Evolutionary conservation across 2,888 invertebrate species (phyloP).

Genomic region (Xestia c-nigrum): DNA sequence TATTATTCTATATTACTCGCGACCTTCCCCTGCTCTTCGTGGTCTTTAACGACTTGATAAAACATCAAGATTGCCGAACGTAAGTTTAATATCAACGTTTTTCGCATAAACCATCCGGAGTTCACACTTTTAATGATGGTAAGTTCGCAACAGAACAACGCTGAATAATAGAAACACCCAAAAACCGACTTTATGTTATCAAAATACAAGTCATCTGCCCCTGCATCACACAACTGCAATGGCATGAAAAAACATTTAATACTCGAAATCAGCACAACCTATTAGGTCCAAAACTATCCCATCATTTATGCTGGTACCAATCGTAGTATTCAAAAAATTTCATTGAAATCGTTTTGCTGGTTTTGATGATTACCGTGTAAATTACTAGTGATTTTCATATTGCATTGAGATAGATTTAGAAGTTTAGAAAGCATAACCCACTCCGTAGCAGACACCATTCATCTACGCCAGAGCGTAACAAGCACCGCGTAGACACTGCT

Average conservation of each 20-base stretch:
- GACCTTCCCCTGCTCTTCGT: neutral
- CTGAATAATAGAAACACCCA: neutral
- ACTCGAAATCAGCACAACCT: neutral
- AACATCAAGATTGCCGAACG: neutral
- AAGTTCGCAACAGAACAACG: neutral
- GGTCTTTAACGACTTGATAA: neutral
- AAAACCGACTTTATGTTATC: neutral
- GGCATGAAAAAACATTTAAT: neutral
- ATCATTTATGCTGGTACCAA: neutral
- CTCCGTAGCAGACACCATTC: neutral
- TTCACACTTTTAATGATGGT: too few relatives aligned
- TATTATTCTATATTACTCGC: neutral
- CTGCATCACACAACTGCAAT: neutral
- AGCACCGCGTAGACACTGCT: constrained; percentile 25
- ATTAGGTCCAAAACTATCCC: neutral
- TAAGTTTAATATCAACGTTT: neutral
- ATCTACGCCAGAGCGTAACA: constrained; percentile 23
- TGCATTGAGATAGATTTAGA: neutral
- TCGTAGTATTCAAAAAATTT: neutral
- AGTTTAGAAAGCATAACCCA: neutral
- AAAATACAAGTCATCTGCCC: neutral
- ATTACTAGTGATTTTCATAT: neutral
- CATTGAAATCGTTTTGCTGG: neutral
- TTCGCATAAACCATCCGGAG: neutral
- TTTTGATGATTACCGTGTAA: neutral